Evolutionary conservation across 1,140 invertebrate species (phyloP), one percentile per base, ranked within the genome.

Genomic region (Leptinotarsa undecemlineata): DNA sequence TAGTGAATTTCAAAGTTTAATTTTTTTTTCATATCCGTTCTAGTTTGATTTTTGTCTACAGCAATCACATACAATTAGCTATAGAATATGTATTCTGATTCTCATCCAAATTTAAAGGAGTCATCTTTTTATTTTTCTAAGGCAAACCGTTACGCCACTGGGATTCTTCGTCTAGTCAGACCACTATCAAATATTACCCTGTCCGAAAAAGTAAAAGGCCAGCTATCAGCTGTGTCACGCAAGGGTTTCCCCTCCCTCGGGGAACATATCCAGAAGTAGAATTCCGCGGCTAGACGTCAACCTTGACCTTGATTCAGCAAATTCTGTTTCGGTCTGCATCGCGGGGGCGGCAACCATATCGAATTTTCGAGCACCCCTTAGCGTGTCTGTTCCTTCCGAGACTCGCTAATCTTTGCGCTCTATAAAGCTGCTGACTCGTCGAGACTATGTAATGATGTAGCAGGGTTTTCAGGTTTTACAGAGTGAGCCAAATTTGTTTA

Each of bases 281-380:
- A 57, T 57, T 57, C 51, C 51, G 51, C 17, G 51, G 14, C 51
- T 57, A 57, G 51, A 57, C 51, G 51, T 5, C n/a, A 57, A 57
- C 51, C 51, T 57, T 57, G 51, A 19, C 51, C 51, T 57, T 57
- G 51, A 57, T 57, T 57, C 4, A 57, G 33, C 8, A 42, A 42
- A 42, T 4, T 57, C 51, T 19, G 51, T 57, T 57, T 57, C 51
- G 51, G n/a, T 57, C 51, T 57, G 51, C 51, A 57, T 57, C 51
- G 51, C 17, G 51, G 51, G 51, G 51, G 51, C 51, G 51, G 51
- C 51, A 57, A 57, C 51, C n/a, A 19, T 57, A 57, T 57, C 51
- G 51, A 19, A 57, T 57, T 57, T 57, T 57, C 51, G 51, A 57
- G n/a, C 51, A 57, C 51, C 51, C 51, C 51, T 17, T 19, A 57